These are phyloP conservation scores for Megamerina dolium DNA, from an alignment of 2,888 invertebrate genomes.

Conservation along the genomic window DNA sequence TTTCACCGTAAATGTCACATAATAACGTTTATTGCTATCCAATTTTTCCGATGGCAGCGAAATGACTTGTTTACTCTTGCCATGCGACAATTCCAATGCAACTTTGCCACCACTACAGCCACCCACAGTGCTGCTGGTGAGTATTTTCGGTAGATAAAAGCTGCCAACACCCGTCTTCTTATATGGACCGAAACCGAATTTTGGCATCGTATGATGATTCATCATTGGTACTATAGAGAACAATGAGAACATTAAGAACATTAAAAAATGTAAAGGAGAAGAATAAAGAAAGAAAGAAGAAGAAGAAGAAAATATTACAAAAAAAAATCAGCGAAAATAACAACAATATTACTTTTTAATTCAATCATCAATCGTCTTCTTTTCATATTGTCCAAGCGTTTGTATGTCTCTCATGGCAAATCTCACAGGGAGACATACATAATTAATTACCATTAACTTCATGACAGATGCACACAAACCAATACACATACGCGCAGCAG, in stretches of 20 bases:
- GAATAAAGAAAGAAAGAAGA: background rate
- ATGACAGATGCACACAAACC: too few species aligned
- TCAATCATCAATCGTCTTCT: too few species aligned
- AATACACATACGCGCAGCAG: too few species aligned
- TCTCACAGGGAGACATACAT: too few species aligned
- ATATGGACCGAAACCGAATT: conserved; percentile 57
- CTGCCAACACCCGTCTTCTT: conserved; percentile 52
- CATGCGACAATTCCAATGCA: conserved; percentile 76
- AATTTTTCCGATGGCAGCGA: conserved; percentile 80
- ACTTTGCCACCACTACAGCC: conserved; percentile 52
- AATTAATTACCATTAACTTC: too few species aligned
- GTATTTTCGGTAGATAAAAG: conserved; percentile 64
- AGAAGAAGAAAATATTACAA: too few species aligned
- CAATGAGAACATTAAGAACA: too few species aligned
- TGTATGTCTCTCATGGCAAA: too few species aligned
- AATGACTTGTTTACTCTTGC: conserved; percentile 78
- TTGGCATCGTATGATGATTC: conserved; percentile 75
- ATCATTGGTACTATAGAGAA: conserved; percentile 64
- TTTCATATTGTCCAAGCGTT: too few species aligned
- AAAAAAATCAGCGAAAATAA: too few species aligned
- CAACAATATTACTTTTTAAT: too few species aligned
- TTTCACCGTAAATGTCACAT: conserved; percentile 87
- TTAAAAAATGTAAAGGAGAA: background rate
- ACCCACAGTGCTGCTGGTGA: conserved; percentile 41
- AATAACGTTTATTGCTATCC: conserved; percentile 84